These are phyloP conservation scores for Diorhabda carinulata DNA, from an alignment of 1,140 invertebrate species.

Conservation along the genomic window DNA sequence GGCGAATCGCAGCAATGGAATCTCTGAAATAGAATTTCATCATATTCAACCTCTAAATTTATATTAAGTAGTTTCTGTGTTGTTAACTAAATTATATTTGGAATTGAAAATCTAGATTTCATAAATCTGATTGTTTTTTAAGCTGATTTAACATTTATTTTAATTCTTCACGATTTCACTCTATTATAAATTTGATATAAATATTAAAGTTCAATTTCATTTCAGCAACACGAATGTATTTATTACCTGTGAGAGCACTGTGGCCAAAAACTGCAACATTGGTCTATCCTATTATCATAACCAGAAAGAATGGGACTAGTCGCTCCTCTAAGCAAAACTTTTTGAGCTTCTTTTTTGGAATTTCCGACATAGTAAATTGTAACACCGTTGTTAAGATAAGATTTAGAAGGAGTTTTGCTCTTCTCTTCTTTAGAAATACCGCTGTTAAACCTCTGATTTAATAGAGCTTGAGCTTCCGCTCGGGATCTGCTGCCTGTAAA, in stretches of 20 bases:
- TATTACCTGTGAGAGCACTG: slow-evolving; percentile 51
- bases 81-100: too few species aligned
- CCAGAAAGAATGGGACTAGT: slow-evolving; percentile 49
- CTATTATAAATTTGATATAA: too few species aligned
- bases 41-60: too few species aligned
- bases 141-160: too few species aligned
- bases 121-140: too few species aligned
- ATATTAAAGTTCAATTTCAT: too few species aligned
- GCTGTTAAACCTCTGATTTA: slow-evolving; percentile 48
- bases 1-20: slow-evolving; percentile 47
- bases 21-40: slow-evolving; percentile 5
- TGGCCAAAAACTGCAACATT: slow-evolving; percentile 57
- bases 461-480: slow-evolving; percentile 49
- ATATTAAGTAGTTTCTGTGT: too few species aligned
- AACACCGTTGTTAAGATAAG: slow-evolving; percentile 39
- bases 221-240: too few species aligned
- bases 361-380: slow-evolving; percentile 52
- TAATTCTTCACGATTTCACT: too few species aligned
- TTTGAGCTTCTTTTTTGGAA: slow-evolving; percentile 39
- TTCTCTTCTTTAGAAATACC: slow-evolving; percentile 45
- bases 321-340: slow-evolving; percentile 50
- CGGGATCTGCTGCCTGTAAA: slow-evolving; percentile 48
- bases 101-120: too few species aligned
- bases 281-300: slow-evolving; percentile 33
- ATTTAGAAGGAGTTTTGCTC: slow-evolving; percentile 40